phyloP scores from a whole-genome alignment of 2,797 vertebrate genomes.

The Melanotaenia pygmaea region DNA sequence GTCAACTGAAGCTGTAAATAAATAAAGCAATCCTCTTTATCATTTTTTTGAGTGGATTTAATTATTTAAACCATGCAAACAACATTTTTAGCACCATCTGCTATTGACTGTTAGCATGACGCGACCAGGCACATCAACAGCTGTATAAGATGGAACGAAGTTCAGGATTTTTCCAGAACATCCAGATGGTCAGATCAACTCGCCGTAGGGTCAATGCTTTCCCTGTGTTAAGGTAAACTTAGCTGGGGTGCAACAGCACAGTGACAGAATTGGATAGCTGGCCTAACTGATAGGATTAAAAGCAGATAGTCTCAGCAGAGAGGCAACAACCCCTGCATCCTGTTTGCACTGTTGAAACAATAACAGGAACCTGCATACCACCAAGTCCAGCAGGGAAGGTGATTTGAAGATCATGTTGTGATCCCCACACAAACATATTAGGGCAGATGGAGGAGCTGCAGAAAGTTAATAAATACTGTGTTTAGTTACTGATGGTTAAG shows the following conservation, averaged over 20 bases:
- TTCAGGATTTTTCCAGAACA: too few species aligned
- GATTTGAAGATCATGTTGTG: conserved; percentile 24
- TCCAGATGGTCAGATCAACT: too few species aligned
- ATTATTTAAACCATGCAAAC: too few species aligned
- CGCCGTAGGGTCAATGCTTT: conserved; percentile 14
- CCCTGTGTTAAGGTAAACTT: conserved; percentile 28
- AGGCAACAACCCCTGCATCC: conserved; percentile 47
- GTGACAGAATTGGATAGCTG: conserved; percentile 66
- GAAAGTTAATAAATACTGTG: conserved; percentile 16
- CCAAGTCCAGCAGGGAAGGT: conserved; percentile 40
- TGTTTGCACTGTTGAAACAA: conserved; percentile 45
- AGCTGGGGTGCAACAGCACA: conserved; percentile 52
- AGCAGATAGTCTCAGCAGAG: conserved; percentile 44
- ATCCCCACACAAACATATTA: conserved; percentile 18
- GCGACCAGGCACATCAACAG: too few species aligned
- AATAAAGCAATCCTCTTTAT: too few species aligned
- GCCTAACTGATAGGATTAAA: conserved; percentile 65
- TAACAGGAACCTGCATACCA: conserved; percentile 47
- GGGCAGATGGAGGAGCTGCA: conserved; percentile 1
- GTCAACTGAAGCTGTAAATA: too few species aligned
- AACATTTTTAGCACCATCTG: too few species aligned
- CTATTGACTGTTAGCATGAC: too few species aligned
- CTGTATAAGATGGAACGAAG: too few species aligned
- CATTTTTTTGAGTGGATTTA: too few species aligned
- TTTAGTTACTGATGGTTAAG: conserved; percentile 7